Percentiles rank a stretch among this genome's conserved stretches.
Conservation (phyloP, 2,113 vertebrate species). For the Stomatorhinus ivindoensis region DNA sequence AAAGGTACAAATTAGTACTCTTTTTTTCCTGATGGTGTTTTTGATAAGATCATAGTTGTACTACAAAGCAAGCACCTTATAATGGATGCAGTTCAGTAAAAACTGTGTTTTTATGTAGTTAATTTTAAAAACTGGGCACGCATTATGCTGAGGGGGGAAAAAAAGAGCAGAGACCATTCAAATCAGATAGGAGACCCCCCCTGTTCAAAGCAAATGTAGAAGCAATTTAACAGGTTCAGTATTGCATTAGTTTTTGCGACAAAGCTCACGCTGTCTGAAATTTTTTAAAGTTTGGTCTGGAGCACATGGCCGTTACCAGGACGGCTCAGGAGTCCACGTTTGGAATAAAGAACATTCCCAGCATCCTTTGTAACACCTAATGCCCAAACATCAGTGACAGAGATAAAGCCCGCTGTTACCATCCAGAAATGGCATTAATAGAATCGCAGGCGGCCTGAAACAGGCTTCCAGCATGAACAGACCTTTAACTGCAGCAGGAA, state of each 20-base stretch:
- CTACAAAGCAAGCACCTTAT: not conserved
- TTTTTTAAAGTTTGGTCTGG: not conserved
- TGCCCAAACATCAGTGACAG: not conserved
- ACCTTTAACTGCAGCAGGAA: not conserved
- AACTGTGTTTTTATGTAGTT: not conserved
- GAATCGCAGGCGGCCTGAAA: not conserved
- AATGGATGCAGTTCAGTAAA: not conserved
- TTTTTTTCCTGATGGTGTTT: not conserved
- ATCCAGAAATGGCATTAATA: not conserved
- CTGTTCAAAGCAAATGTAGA: not conserved
- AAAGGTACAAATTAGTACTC: not conserved
- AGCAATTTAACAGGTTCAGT: not conserved
- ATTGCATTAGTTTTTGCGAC: not conserved
- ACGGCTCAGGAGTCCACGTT: not conserved
- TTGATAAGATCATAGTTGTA: not conserved
- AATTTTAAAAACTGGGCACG: not conserved
- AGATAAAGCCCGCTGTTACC: too few species aligned
- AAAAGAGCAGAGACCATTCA: not conserved
- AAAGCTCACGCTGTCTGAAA: not conserved
- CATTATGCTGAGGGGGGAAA: not conserved
- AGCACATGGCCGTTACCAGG: not conserved
- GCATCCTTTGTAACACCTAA: not conserved
- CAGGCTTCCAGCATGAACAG: not conserved
- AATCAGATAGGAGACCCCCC: not conserved
- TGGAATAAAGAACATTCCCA: not conserved